Evolutionary conservation across 2,888 invertebrate genomes (phyloP).

Genomic region (Drosophila tanythrix): DNA sequence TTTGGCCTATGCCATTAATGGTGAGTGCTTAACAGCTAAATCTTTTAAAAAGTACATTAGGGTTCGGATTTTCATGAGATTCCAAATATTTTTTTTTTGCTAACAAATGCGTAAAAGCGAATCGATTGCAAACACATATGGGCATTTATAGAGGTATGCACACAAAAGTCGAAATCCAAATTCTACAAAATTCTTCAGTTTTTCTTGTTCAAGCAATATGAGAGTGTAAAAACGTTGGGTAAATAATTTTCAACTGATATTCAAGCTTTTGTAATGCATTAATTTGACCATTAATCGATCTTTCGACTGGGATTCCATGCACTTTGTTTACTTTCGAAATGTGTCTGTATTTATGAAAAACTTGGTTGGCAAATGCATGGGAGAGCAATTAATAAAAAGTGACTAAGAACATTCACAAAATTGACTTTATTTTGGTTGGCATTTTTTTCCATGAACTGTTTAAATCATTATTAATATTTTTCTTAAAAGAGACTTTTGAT

Average conservation of each 20-base stretch:
- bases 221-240: background rate
- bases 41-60: background rate
- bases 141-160: slow-evolving; percentile 3
- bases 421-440: background rate
- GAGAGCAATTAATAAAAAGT: background rate
- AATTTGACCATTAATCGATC: background rate
- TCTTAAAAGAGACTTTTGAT: background rate
- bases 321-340: background rate
- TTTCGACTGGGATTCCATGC: background rate
- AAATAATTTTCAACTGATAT: background rate
- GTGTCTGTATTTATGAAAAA: background rate
- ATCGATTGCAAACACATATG: slow-evolving; percentile 4
- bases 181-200: background rate
- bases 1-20: slow-evolving; percentile 96
- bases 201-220: background rate
- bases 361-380: background rate
- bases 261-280: background rate
- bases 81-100: background rate
- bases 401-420: background rate
- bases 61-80: background rate
- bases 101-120: background rate
- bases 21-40: slow-evolving; percentile 85
- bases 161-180: background rate
- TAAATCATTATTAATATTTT: background rate
- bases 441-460: too few relatives aligned